Percentiles rank a stretch among this genome's conserved stretches.
These are phyloP conservation scores for Gymnothorax javanicus DNA, from an alignment of 2,797 vertebrate genomes.

Conservation along the genomic window DNA sequence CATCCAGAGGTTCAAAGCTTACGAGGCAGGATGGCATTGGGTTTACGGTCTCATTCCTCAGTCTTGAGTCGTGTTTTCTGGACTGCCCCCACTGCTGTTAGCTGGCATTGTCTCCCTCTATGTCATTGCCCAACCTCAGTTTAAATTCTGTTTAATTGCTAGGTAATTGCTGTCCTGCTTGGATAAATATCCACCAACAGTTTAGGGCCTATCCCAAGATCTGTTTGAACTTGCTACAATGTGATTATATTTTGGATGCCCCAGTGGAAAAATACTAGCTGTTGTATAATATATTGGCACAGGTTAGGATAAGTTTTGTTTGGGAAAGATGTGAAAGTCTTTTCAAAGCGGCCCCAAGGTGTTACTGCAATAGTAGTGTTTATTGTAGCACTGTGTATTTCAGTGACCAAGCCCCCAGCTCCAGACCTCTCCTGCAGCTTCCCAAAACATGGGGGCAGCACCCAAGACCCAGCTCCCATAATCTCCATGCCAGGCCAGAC, in stretches of 20 bases:
- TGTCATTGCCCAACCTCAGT: neutral
- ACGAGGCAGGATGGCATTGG: neutral
- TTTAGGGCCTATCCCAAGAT: neutral
- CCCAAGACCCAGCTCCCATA: conserved; percentile 84
- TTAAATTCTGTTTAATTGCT: neutral
- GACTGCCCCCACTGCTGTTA: neutral
- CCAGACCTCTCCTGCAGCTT: conserved; percentile 90
- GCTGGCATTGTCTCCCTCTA: neutral
- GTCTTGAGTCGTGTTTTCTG: neutral
- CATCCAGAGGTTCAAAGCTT: neutral
- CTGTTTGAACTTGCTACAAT: neutral
- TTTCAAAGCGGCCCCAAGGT: neutral
- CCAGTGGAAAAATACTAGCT: neutral
- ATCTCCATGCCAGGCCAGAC: conserved; percentile 87
- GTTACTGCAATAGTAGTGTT: conserved; percentile 24
- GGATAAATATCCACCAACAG: neutral
- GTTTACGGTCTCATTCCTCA: neutral
- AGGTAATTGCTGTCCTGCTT: neutral
- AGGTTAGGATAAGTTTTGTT: neutral
- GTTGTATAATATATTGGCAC: neutral
- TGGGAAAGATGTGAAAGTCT: neutral
- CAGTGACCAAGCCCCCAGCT: conserved; percentile 83
- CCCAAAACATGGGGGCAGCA: conserved; percentile 76
- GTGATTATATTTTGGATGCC: neutral
- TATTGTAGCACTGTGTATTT: conserved; percentile 60